Evolutionary conservation across 2,888 invertebrate genomes (phyloP), one percentile per base, ranked within the genome.

Genomic region (Tipula helvola): DNA sequence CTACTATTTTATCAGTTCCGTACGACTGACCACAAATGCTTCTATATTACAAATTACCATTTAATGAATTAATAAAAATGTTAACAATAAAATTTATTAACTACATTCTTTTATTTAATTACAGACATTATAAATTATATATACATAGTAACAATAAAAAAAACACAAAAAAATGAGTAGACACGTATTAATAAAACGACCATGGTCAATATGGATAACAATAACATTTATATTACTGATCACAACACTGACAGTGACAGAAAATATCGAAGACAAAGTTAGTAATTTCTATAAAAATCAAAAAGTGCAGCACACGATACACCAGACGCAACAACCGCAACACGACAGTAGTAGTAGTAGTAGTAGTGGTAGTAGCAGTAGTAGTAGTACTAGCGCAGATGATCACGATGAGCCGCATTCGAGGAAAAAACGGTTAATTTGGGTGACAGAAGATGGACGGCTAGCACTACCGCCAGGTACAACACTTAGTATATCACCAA

Each of bases 371-470:
- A 36, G 39, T n/a, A 39, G 10, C 83, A 83, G 12, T n/a, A 39
- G 41, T 2, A 85, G 18, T 36, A 85, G 42, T 18, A 86, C 28
- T n/a, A n/a, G 13, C 52, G 1, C 16, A 3, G 13, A 42, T 18
- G 84, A 87, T n/a, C 8, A 87, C 2, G 92, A 93, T 88, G 90
- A 92, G 88, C 93, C 93, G 52, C 96, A 96, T 91, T 95, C 95
- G 71, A 93, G 97, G 88, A 95, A 96, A 90, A 97, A 97, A 90
- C 94, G 97, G 89, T 93, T 97, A 89, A 92, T 97, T 83, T 96
- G 96, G 97, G 94, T 97, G 88, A 97, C 97, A 10, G 95, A 96
- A 88, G 97, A 97, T 90, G 96, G 97, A 1, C 93, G 97, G 5
- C 91, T 97, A 89, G 97, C 97, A 0, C 90, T 97, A 88, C 97